Evolutionary conservation across 1,140 invertebrate species (phyloP).

Genomic region (Drosophila serrata): DNA sequence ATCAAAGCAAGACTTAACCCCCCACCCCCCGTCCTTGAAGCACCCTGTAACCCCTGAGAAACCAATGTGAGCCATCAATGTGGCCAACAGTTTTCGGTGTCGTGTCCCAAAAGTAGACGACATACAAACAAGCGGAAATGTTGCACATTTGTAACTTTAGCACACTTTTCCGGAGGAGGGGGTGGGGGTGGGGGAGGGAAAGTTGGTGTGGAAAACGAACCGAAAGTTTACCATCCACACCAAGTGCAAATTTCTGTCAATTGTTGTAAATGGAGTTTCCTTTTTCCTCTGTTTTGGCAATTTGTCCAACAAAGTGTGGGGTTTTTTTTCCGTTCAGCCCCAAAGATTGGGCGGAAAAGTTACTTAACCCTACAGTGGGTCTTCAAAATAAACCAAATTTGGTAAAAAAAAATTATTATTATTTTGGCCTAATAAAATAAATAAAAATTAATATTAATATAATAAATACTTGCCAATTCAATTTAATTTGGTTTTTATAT

Average conservation of each 20-base stretch:
- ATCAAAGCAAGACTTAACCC: conserved; percentile 66
- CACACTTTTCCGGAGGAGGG: conserved; percentile 25
- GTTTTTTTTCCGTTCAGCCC: background rate
- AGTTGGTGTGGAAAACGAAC: conserved; percentile 21
- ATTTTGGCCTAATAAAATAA: background rate
- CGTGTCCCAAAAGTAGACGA: conserved; percentile 63
- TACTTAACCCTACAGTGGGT: conserved; percentile 4
- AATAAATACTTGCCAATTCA: too few relatives aligned
- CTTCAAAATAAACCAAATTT: background rate
- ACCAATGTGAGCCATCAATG: conserved; percentile 59
- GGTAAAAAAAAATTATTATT: background rate
- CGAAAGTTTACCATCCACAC: conserved; percentile 61
- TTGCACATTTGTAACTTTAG: conserved; percentile 80
- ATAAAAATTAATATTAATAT: background rate
- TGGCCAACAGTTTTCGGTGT: conserved; percentile 78
- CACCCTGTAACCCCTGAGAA: conserved; percentile 18
- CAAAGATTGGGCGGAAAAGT: background rate
- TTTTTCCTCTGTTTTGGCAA: conserved; percentile 60
- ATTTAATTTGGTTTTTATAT: too few relatives aligned
- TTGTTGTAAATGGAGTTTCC: conserved; percentile 75
- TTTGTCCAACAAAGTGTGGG: conserved; percentile 40
- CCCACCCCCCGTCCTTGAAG: too few relatives aligned
- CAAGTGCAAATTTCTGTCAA: conserved; percentile 79
- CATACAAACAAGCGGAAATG: conserved; percentile 74
- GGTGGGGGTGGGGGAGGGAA: background rate